These are phyloP conservation scores for Cataglyphis altisquamis DNA, from an alignment of 2,888 invertebrate genomes.

Conservation along the genomic window DNA sequence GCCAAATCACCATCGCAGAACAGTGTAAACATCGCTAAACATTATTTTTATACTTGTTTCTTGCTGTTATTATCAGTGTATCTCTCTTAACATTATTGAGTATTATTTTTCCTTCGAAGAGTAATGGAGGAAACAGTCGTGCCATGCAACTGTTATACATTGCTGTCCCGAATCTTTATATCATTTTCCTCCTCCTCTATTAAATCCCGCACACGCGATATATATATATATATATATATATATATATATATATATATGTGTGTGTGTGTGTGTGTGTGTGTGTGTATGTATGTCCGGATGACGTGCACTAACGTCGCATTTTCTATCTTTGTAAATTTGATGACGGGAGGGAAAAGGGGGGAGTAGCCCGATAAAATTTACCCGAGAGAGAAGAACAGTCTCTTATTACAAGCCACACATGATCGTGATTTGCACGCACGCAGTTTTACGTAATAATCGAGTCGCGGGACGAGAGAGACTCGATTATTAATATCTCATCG, in stretches of 20 bases:
- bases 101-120: conserved; percentile 60
- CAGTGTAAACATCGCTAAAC: conserved; percentile 55
- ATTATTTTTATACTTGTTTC: conserved; percentile 54
- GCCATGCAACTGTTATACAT: conserved; percentile 36
- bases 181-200: conserved; percentile 5
- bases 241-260: not conserved
- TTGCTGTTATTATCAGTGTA: conserved; percentile 59
- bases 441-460: not conserved
- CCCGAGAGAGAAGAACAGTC: conserved; percentile 14
- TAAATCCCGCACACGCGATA: not conserved
- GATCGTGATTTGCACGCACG: not conserved
- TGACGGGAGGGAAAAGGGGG: not conserved
- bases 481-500: not conserved
- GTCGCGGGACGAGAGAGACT: not conserved
- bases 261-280: not conserved
- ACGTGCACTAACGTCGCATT: conserved; percentile 27
- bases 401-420: conserved; percentile 11
- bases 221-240: not conserved
- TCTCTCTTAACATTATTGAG: conserved; percentile 64
- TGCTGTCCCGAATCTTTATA: conserved; percentile 51
- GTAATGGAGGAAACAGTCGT: conserved; percentile 31
- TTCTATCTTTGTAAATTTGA: conserved; percentile 47
- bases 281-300: not conserved
- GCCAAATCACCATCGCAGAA: conserved; percentile 47
- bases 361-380: conserved; percentile 46